Base-by-base conservation (phyloP, 2,797 vertebrate species). In the Poeciliopsis gracilis region DNA sequence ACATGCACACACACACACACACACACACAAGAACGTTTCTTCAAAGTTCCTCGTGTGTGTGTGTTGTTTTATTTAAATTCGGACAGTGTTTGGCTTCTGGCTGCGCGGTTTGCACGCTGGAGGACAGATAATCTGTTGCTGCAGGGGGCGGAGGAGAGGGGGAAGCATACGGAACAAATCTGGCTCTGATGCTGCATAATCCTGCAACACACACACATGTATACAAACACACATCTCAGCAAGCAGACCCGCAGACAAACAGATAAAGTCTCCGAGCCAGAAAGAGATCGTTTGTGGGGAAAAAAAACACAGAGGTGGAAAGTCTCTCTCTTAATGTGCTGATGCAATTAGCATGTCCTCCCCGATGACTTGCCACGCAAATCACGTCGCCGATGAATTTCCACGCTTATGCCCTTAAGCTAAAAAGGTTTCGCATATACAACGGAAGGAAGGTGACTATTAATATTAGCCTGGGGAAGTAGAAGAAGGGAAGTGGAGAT, bases 121-220 rank as follows among this genome's bases (percentile, higher is more conserved):
- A 83, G 85, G 84, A 88, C 87, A 83, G 66, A 43, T 89, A 92
- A 92, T 92, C 91, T 91, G 85, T 82, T 80, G 87, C 75, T 86
- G 86, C 71, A 80, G 8, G 69, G 43, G 57, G 13, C 33, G n/a
- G 57, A 57, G 67, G 61, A 28, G 28, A 28, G 25, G 25, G 38
- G 38, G n/a, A 76, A 91, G 80, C 91, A 93, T 93, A 93, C 84
- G 86, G 90, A 88, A 82, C 81, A 91, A 93, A 91, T 92, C 87
- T 91, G 90, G 86, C 84, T 87, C 84, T 86, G 88, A 91, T 88
- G 87, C 86, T 76, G 77, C 74, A 80, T 91, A 93, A 93, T 89
- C 88, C 89, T 74, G 38, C 41, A 43, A 75, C 59, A 75, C 81
- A 81, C 81, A 78, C 77, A 73, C 77, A 83, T 28, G 77, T 79